A percentile compares a stretch with the other conserved stretches of the same genome.
These are phyloP conservation scores for Blera fallax DNA, from an alignment of 2,888 invertebrate species.

Conservation along the genomic window DNA sequence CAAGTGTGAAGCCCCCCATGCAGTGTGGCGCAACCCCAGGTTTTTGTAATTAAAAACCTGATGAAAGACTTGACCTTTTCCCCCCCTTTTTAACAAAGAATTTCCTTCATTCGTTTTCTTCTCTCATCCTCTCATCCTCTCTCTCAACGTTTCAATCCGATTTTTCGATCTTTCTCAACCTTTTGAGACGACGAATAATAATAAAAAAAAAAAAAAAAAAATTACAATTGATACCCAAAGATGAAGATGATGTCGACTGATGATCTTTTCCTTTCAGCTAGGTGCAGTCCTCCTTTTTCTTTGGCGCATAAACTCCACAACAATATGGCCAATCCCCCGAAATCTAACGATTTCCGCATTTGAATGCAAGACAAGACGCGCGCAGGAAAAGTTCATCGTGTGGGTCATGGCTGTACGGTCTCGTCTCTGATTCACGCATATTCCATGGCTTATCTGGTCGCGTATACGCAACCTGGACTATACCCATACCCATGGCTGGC, in stretches of 20 bases:
- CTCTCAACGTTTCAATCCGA: conserved; percentile 24
- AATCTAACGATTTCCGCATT: conserved; percentile 68
- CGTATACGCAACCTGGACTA: conserved; percentile 40
- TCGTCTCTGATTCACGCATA: conserved; percentile 52
- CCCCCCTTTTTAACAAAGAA: not conserved
- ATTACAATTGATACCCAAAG: conserved; percentile 20
- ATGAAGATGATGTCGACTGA: conserved; percentile 62
- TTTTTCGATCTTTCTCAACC: conserved; percentile 51
- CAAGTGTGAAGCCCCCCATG: conserved; percentile 50
- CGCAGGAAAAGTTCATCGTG: conserved; percentile 51
- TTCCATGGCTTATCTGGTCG: conserved; percentile 21
- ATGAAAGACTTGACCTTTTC: conserved; percentile 58
- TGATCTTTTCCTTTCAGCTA: conserved; percentile 65
- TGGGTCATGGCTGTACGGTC: conserved; percentile 50
- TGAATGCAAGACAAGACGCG: conserved; percentile 16
- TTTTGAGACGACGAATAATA: not conserved
- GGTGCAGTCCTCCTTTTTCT: conserved; percentile 47
- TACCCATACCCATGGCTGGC: conserved; percentile 28
- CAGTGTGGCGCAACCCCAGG: conserved; percentile 12
- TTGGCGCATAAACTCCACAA: conserved; percentile 36
- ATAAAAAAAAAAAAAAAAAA: not conserved
- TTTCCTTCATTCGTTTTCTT: not conserved
- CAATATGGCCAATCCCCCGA: conserved; percentile 66
- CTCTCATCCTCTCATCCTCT: not conserved
- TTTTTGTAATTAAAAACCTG: conserved; percentile 63